Evolutionary conservation across 2,888 invertebrate genomes (phyloP), one percentile per base, ranked within the genome.

Genomic region (Pyrochroa serraticornis): DNA sequence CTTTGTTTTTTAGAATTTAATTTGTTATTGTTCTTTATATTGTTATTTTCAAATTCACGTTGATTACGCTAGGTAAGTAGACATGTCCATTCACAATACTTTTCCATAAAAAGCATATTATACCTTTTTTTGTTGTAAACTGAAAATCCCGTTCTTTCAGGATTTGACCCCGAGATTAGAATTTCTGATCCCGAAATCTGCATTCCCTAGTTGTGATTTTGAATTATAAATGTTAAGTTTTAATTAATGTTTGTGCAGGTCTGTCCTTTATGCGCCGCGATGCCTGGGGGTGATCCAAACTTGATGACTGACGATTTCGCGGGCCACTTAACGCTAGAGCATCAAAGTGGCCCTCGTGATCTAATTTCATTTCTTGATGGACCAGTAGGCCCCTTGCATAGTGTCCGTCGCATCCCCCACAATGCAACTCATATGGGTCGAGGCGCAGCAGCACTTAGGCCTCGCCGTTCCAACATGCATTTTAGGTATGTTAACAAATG

Each of bases 291-390:
- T 50, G 98, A 98, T 80, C 97, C 97, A 61, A 97, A 97, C 84
- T 89, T 95, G 78, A 93, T 97, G 81, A 97, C 97, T 64, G 97
- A 97, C 83, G 97, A 98, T 84, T 95, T 98, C 82, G 92, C 95
- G 67, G 93, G 94, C 73, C 98, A 98, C 85, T 87, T 98, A 75
- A 92, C 93, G 62, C 82, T 96, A 70, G 97, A 97, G 80, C 98
- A 98, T 82, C 89, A 95, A 74, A 74, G 77, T 43, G 79, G 79
- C 22, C 89, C 91, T 70, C 85, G 95, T 80, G 96, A 96, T 84
- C 86, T 95, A 76, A 95, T 94, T 80, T 92, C 93, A 71, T 93
- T 94, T 86, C 82, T 93, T 76, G 96, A 96, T 82, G 95, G 96
- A 80, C 94, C 95, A 61, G 87, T 91, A 73, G 88, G 88, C 33